These are phyloP conservation scores for Capitulum mitella DNA, from an alignment of 2,888 invertebrate species.

Conservation along the genomic window DNA sequence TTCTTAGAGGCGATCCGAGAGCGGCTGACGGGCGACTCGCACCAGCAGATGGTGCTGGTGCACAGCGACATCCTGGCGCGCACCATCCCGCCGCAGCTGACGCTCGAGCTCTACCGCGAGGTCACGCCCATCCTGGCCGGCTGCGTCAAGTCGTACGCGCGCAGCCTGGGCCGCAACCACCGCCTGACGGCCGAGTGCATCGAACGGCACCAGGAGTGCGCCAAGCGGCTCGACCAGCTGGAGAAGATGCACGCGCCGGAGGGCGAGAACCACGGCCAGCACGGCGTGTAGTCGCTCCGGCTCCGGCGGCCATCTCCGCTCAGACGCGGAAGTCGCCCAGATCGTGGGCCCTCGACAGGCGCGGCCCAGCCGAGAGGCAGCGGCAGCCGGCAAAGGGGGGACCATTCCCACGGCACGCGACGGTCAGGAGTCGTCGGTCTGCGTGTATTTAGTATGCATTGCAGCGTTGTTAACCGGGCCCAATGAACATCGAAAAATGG, in stretches of 20 bases:
- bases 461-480: no score
- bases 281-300: no score
- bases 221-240: not conserved
- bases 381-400: no score
- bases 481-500: no score
- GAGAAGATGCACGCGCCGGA: not conserved
- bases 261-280: not conserved
- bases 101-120: conserved; percentile 16
- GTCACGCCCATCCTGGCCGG: not conserved
- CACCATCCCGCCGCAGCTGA: conserved; percentile 13
- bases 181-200: conserved; percentile 9
- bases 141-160: not conserved
- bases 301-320: no score
- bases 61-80: conserved; percentile 6
- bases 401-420: no score
- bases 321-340: no score
- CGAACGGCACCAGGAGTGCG: not conserved
- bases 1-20: not conserved
- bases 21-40: not conserved
- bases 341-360: no score
- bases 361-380: no score
- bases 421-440: no score
- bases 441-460: no score
- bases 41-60: conserved; percentile 5
- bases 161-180: conserved; percentile 12